A percentile compares a stretch with the other conserved stretches of the same genome.
Evolutionary conservation across 1,140 invertebrate genomes (phyloP).

Genomic region (Caenorhabditis brenneri): DNA sequence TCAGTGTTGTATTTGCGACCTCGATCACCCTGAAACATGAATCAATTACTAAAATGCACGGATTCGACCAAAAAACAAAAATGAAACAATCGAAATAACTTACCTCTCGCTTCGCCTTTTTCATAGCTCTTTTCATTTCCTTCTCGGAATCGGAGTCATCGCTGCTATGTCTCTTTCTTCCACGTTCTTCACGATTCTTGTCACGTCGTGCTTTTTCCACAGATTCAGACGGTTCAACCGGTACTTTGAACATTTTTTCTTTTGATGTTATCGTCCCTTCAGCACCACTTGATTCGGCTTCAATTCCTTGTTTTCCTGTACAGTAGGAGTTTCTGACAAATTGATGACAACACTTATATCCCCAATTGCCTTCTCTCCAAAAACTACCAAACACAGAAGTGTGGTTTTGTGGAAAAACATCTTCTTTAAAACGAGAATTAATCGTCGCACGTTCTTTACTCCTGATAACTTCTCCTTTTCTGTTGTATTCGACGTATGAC

Average conservation of each 20-base stretch:
- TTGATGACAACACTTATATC: no score
- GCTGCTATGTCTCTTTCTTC: slow-evolving; percentile 13
- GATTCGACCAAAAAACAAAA: no score
- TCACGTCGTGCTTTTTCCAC: slow-evolving; percentile 3
- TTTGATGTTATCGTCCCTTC: not conserved
- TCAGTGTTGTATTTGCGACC: slow-evolving; percentile 49
- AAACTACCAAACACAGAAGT: slow-evolving; percentile 89
- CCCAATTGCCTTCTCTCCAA: slow-evolving; percentile 85
- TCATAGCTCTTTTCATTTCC: slow-evolving; percentile 45
- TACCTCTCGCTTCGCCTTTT: slow-evolving; percentile 46
- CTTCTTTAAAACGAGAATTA: slow-evolving; percentile 91
- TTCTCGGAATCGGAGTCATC: slow-evolving; percentile 29
- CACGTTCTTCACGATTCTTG: slow-evolving; percentile 5
- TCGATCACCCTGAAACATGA: slow-evolving; percentile 52
- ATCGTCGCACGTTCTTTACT: slow-evolving; percentile 86
- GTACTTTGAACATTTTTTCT: not conserved
- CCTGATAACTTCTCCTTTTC: slow-evolving; percentile 84
- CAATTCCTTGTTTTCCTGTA: no score
- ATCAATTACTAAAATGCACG: no score
- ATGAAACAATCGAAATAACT: no score
- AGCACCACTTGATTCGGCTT: no score
- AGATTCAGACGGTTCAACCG: not conserved
- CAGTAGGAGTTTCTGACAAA: no score
- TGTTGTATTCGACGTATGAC: slow-evolving; percentile 92
- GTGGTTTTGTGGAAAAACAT: slow-evolving; percentile 73